Conservation (phyloP, 1,140 invertebrate species). For the Magallana angulata region DNA sequence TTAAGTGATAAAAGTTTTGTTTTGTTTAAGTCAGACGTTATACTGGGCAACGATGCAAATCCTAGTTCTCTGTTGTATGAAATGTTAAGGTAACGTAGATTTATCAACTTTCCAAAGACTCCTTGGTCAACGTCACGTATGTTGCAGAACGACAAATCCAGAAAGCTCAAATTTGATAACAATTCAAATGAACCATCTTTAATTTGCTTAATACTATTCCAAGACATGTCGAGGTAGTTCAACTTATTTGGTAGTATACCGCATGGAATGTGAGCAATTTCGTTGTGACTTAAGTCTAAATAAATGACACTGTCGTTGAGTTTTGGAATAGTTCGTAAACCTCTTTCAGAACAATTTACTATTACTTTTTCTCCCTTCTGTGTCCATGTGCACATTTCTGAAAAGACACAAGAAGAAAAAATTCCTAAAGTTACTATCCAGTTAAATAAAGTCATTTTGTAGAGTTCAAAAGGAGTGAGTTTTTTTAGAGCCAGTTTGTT, state of each 20-base stretch:
- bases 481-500: too few relatives aligned
- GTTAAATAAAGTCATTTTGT: too few relatives aligned
- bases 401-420: too few relatives aligned
- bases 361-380: too few relatives aligned
- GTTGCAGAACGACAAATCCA: not conserved
- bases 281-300: not conserved
- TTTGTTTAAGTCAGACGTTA: not conserved
- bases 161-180: not conserved
- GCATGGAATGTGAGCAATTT: not conserved
- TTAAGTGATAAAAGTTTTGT: not conserved
- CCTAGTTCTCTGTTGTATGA: not conserved
- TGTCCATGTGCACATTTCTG: too few relatives aligned
- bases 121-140: not conserved
- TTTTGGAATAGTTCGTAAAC: not conserved
- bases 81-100: not conserved
- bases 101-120: not conserved
- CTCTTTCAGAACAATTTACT: not conserved
- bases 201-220: not conserved
- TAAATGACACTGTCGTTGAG: not conserved
- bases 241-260: not conserved
- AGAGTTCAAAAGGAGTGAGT: too few relatives aligned
- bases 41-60: not conserved
- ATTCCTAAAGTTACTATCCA: too few relatives aligned
- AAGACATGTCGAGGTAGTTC: not conserved
- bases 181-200: not conserved